Percentiles rank a stretch among this genome's conserved stretches.
phyloP scores from a whole-genome alignment of 2,113 vertebrate genomes.

The Desmodus rotundus region DNA sequence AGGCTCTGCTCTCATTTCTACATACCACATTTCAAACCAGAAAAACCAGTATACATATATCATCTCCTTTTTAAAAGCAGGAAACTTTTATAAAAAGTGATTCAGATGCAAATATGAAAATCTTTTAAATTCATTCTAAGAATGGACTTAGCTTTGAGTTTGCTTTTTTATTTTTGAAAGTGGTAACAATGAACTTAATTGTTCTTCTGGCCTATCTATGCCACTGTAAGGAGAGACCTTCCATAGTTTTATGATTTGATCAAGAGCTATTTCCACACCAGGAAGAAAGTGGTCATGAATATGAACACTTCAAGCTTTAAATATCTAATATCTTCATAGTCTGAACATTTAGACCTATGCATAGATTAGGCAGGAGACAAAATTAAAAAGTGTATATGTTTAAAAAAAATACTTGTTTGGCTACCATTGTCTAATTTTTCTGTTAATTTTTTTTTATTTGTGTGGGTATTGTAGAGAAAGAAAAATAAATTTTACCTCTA shows the following conservation, averaged over 20 bases:
- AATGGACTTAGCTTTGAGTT: conserved; percentile 38
- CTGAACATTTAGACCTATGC: not conserved
- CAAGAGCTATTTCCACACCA: not conserved
- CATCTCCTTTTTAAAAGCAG: not conserved
- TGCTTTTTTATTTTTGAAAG: not conserved
- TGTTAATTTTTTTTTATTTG: not conserved
- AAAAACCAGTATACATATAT: not conserved
- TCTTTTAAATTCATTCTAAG: not conserved
- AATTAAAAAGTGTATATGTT: not conserved
- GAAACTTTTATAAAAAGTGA: conserved; percentile 40
- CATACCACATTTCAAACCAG: not conserved
- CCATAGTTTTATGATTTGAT: not conserved
- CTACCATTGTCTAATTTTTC: not conserved
- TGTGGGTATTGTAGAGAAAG: not conserved
- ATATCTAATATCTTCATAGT: not conserved
- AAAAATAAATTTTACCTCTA: not conserved
- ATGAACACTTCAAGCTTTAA: not conserved
- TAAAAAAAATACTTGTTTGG: not conserved
- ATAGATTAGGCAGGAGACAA: not conserved
- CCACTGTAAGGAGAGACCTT: not conserved
- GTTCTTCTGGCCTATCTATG: not conserved
- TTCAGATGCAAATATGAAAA: conserved; percentile 41
- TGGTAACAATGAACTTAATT: conserved; percentile 5
- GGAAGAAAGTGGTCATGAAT: not conserved
- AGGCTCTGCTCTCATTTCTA: not conserved